phyloP scores from a whole-genome alignment of 2,888 invertebrate species.

The Cosmopolites sordidus region DNA sequence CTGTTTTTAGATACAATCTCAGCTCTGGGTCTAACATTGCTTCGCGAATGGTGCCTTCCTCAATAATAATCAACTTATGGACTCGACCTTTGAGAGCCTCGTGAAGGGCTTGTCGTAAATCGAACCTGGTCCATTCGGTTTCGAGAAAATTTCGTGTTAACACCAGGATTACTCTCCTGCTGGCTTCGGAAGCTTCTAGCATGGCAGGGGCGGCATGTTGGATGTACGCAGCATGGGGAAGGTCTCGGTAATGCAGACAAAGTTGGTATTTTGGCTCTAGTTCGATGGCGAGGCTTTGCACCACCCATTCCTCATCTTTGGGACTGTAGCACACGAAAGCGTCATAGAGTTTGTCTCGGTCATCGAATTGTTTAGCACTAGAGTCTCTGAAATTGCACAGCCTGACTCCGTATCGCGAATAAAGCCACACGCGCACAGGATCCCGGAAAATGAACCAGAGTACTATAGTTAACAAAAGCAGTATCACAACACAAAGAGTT shows the following conservation, averaged over 20 bases:
- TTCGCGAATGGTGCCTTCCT: slow-evolving; percentile 78
- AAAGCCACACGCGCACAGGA: slow-evolving; percentile 81
- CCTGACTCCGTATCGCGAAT: slow-evolving; percentile 79
- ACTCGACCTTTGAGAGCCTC: slow-evolving; percentile 81
- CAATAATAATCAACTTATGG: slow-evolving; percentile 82
- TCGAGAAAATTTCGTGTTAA: slow-evolving; percentile 85
- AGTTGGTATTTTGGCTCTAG: slow-evolving; percentile 82
- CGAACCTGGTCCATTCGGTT: slow-evolving; percentile 90
- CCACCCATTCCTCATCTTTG: slow-evolving; percentile 85
- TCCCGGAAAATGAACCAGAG: slow-evolving; percentile 82
- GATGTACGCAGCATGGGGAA: slow-evolving; percentile 66
- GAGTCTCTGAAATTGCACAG: slow-evolving; percentile 69
- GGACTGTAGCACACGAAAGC: slow-evolving; percentile 91
- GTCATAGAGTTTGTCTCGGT: slow-evolving; percentile 83
- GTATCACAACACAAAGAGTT: slow-evolving; percentile 70
- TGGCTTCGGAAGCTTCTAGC: slow-evolving; percentile 82
- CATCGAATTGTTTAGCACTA: slow-evolving; percentile 62
- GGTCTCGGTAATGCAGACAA: slow-evolving; percentile 84
- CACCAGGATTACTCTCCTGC: slow-evolving; percentile 80
- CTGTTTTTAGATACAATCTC: slow-evolving; percentile 81
- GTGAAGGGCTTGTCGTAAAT: slow-evolving; percentile 85
- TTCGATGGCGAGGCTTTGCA: slow-evolving; percentile 78
- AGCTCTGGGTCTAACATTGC: slow-evolving; percentile 84
- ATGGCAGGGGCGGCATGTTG: slow-evolving; percentile 65
- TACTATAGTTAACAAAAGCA: slow-evolving; percentile 71